Percentiles rank a stretch among this genome's conserved stretches.
Evolutionary conservation across 2,113 vertebrate species (phyloP).

Genomic region (Microcebus tavaratra): DNA sequence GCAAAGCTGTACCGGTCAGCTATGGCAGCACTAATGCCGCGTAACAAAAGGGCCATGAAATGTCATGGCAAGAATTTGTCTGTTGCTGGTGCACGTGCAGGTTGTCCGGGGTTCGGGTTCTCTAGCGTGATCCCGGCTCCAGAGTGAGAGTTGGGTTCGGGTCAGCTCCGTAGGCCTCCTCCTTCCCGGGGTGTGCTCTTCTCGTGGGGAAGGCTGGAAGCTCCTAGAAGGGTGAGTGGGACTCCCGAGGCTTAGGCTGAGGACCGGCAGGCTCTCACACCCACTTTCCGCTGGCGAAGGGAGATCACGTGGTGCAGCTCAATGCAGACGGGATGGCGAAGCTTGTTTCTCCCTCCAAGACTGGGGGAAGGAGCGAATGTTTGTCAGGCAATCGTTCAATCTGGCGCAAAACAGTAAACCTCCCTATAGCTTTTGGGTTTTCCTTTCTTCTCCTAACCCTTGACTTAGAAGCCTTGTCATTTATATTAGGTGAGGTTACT

Average conservation of each 20-base stretch:
- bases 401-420: neutral
- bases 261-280: accelerated
- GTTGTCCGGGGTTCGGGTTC: neutral
- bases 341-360: neutral
- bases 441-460: neutral
- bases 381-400: too few species aligned
- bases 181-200: neutral
- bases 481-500: neutral
- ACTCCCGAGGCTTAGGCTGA: neutral
- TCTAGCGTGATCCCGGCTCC: neutral
- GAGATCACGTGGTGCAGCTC: neutral
- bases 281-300: neutral
- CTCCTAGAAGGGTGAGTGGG: neutral
- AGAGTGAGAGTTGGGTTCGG: neutral
- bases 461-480: neutral
- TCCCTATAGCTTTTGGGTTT: neutral
- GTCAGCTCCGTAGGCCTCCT: neutral
- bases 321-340: too few species aligned
- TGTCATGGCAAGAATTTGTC: neutral
- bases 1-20: neutral
- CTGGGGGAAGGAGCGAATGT: neutral
- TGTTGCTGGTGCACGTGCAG: neutral
- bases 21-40: neutral
- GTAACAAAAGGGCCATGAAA: neutral
- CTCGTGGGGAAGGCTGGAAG: neutral